Percentiles rank a stretch among this genome's conserved stretches.
phyloP scores from a whole-genome alignment of 1,140 invertebrate species.

The Lanistes nyassanus region DNA sequence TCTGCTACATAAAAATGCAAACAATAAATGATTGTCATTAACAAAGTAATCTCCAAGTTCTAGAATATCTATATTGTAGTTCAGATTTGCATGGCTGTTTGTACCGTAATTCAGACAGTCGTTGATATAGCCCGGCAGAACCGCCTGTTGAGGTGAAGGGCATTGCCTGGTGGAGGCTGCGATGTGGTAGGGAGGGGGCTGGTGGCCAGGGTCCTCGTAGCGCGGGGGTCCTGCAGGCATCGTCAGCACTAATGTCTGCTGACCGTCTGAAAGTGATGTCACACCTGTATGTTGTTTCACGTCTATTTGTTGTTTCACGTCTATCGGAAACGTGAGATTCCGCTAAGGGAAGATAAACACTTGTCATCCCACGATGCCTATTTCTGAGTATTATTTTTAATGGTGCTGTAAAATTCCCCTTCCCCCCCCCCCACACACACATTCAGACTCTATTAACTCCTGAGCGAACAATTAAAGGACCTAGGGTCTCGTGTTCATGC shows the following conservation, averaged over 20 bases:
- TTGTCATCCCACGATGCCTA: background rate
- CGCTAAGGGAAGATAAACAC: background rate
- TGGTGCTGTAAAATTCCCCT: background rate
- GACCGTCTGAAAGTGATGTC: conserved; percentile 1
- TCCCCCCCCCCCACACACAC: background rate
- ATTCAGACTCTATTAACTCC: background rate
- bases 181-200: conserved; percentile 24
- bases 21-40: too few relatives aligned
- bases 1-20: too few relatives aligned
- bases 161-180: background rate
- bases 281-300: too few relatives aligned
- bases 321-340: too few relatives aligned
- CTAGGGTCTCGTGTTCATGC: background rate
- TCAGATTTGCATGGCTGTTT: too few relatives aligned
- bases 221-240: conserved; percentile 15
- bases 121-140: conserved; percentile 10
- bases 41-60: too few relatives aligned
- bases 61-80: too few relatives aligned
- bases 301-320: too few relatives aligned
- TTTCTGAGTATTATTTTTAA: background rate
- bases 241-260: conserved; percentile 4
- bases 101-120: background rate
- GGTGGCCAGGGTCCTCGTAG: conserved; percentile 19
- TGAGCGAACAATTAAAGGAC: too few relatives aligned
- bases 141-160: background rate